These are phyloP conservation scores for Spongia lamella DNA, from an alignment of 37 sponge, comb jelly and placozoan genomes.

Conservation along the genomic window DNA sequence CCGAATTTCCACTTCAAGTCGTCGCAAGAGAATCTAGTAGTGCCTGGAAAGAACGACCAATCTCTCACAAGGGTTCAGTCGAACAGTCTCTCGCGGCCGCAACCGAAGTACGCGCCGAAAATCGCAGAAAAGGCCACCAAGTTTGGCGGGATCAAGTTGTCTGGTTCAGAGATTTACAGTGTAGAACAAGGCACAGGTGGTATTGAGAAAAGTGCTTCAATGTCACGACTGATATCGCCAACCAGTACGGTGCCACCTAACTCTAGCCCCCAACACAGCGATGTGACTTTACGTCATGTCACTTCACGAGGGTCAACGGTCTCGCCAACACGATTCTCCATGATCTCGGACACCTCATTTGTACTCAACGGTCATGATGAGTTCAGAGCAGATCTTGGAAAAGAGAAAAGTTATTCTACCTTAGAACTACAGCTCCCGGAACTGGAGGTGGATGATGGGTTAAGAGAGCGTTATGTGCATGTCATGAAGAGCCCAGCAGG, in stretches of 20 bases:
- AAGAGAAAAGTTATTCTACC: slow-evolving; percentile 41
- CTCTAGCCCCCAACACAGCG: not conserved
- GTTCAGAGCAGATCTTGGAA: not conserved
- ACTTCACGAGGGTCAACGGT: not conserved
- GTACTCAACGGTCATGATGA: not conserved
- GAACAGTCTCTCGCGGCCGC: no score
- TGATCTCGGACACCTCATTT: not conserved
- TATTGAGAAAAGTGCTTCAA: not conserved
- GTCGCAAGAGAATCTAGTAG: no score
- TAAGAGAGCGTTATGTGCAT: slow-evolving; percentile 39
- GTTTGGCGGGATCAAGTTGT: no score
- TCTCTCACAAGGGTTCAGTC: no score
- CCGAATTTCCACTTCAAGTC: no score
- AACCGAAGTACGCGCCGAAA: no score
- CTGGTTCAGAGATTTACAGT: slow-evolving; percentile 4
- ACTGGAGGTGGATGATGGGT: slow-evolving; percentile 41
- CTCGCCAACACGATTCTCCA: not conserved
- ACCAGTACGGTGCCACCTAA: not conserved
- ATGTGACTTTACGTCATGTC: not conserved
- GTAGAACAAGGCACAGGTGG: not conserved
- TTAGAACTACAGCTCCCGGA: slow-evolving; percentile 61
- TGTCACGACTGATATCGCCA: not conserved
- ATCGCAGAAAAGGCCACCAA: no score
- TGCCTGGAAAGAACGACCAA: no score
- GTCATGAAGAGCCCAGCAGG: slow-evolving; percentile 49